These are phyloP conservation scores for Tethea ocularis DNA, from an alignment of 2,888 invertebrate genomes.

Conservation along the genomic window DNA sequence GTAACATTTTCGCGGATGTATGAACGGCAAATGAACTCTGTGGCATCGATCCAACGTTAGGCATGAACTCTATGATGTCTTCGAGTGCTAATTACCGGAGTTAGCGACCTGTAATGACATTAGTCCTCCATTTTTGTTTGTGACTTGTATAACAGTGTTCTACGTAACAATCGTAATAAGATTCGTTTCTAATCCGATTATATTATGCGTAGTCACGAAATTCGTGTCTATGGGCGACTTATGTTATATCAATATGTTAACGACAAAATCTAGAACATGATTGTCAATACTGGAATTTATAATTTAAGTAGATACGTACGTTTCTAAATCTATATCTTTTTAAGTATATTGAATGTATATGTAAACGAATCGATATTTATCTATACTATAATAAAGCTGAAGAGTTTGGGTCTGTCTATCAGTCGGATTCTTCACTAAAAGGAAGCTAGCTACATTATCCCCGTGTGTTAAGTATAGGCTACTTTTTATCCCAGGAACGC, in stretches of 20 bases:
- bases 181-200: conserved; percentile 54
- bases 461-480: too few species aligned
- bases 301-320: not conserved
- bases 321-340: not conserved
- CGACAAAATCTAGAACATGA: conserved; percentile 2
- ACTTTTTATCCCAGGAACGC: too few species aligned
- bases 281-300: not conserved
- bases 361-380: too few species aligned
- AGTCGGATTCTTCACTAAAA: too few species aligned
- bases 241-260: conserved; percentile 26
- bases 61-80: conserved; percentile 26
- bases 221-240: conserved; percentile 44
- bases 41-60: conserved; percentile 36
- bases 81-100: conserved; percentile 26
- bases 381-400: too few species aligned
- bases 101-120: not conserved
- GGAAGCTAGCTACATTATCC: too few species aligned
- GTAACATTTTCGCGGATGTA: conserved; percentile 15
- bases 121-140: conserved; percentile 15
- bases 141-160: conserved; percentile 39
- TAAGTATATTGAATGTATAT: too few species aligned
- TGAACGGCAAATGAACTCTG: conserved; percentile 40
- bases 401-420: too few species aligned
- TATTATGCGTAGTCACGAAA: conserved; percentile 53
- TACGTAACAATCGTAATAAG: conserved; percentile 49